phyloP scores from a whole-genome alignment of 2,113 vertebrate species.

The Oncorhynchus tshawytscha region DNA sequence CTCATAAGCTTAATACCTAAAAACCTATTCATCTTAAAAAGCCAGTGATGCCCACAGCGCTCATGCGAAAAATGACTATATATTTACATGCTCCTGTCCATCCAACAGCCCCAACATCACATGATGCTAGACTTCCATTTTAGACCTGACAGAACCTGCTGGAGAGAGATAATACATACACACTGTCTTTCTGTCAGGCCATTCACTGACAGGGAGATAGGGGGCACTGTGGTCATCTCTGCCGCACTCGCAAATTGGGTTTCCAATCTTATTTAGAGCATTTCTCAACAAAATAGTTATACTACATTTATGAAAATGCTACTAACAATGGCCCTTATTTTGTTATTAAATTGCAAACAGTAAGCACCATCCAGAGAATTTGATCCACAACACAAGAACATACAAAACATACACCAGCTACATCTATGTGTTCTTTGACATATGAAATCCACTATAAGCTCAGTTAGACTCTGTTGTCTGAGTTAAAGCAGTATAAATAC shows the following conservation, averaged over 20 bases:
- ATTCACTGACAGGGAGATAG: slow-evolving; percentile 36
- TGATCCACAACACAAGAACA: not conserved
- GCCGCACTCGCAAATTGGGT: not conserved
- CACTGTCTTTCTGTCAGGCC: not conserved
- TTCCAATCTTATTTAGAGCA: too few relatives aligned
- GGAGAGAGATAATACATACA: slow-evolving; percentile 20
- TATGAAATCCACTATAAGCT: not conserved
- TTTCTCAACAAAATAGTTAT: too few relatives aligned
- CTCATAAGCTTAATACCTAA: slow-evolving; percentile 16
- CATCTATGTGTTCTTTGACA: not conserved
- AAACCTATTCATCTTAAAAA: slow-evolving; percentile 27
- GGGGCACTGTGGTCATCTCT: slow-evolving; percentile 64
- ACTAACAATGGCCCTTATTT: too few relatives aligned
- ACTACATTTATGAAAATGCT: too few relatives aligned
- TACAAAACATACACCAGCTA: not conserved
- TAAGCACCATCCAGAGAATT: too few relatives aligned
- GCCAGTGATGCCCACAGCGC: slow-evolving; percentile 14
- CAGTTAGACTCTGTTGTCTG: not conserved
- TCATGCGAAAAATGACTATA: not conserved
- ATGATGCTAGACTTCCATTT: slow-evolving; percentile 12
- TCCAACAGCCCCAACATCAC: slow-evolving; percentile 17
- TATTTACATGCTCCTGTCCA: slow-evolving; percentile 20
- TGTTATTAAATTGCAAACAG: too few relatives aligned
- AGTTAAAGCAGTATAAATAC: not conserved
- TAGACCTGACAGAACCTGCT: slow-evolving; percentile 19